phyloP scores from a whole-genome alignment of 1,140 invertebrate species.

The Drosophila watanabei region DNA sequence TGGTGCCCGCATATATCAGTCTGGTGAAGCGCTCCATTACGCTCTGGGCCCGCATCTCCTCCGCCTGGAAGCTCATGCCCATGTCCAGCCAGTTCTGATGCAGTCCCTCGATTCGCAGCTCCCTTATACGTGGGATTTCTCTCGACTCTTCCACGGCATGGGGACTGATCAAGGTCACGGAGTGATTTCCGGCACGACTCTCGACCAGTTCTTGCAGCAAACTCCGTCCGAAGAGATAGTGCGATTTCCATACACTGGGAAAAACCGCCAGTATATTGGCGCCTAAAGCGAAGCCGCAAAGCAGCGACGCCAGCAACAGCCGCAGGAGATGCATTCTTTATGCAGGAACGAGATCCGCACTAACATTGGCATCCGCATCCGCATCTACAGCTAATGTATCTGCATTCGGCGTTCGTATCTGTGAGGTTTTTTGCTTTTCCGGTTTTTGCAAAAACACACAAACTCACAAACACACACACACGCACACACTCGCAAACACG shows the following conservation, averaged over 20 bases:
- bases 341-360: conserved; percentile 14
- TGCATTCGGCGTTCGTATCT: conserved; percentile 42
- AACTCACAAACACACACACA: conserved; percentile 8
- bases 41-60: conserved; percentile 67
- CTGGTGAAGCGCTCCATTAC: conserved; percentile 74
- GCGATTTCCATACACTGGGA: conserved; percentile 81
- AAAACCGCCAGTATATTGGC: conserved; percentile 77
- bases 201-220: conserved; percentile 86
- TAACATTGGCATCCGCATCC: conserved; percentile 16
- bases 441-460: conserved; percentile 42
- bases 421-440: conserved; percentile 59
- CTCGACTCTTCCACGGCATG: conserved; percentile 39
- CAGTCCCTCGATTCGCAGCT: conserved; percentile 72
- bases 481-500: conserved; percentile 1
- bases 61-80: conserved; percentile 73
- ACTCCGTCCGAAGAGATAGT: conserved; percentile 74
- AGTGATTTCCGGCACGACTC: conserved; percentile 84
- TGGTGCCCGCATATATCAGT: conserved; percentile 75
- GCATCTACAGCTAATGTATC: conserved; percentile 9
- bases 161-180: conserved; percentile 82
- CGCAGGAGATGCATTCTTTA: conserved; percentile 58
- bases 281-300: conserved; percentile 34
- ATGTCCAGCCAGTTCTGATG: conserved; percentile 86
- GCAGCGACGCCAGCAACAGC: conserved; percentile 50
- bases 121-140: conserved; percentile 49